These are phyloP conservation scores for Episyrphus balteatus DNA, from an alignment of 1,140 invertebrate species.

Conservation along the genomic window DNA sequence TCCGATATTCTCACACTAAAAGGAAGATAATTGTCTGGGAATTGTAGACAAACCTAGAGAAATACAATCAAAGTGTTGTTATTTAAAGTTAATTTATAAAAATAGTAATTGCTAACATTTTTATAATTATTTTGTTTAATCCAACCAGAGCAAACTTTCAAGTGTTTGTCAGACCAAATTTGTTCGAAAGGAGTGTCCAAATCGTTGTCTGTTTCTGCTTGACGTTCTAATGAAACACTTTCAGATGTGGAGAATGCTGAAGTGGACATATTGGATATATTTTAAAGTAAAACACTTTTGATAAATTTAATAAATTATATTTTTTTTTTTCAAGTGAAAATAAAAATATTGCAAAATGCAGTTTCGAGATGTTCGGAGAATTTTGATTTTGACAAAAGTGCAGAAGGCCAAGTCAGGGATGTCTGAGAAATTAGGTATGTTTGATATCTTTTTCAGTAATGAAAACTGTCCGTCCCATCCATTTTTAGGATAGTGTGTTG, in stretches of 20 bases:
- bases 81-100: constrained; percentile 3
- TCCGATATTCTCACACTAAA: constrained; percentile 58
- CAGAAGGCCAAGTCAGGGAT: no score
- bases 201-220: constrained; percentile 12
- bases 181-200: constrained; percentile 13
- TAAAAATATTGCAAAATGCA: no score
- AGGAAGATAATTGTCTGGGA: constrained; percentile 70
- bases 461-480: no score
- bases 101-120: constrained; percentile 43
- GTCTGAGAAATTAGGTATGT: no score
- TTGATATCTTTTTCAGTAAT: no score
- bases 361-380: no score
- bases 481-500: no score
- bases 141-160: constrained; percentile 51
- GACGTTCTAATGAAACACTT: constrained; percentile 20
- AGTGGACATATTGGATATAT: not conserved
- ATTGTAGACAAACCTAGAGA: constrained; percentile 75
- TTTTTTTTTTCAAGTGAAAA: no score
- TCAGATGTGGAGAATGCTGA: constrained; percentile 26
- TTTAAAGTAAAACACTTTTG: no score
- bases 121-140: constrained; percentile 50
- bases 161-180: constrained; percentile 39
- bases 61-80: constrained; percentile 8
- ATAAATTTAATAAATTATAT: no score
- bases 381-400: no score